Evolutionary conservation across 2,797 vertebrate genomes (phyloP), one percentile per base, ranked within the genome.

Genomic region (Thalassophryne amazonica): DNA sequence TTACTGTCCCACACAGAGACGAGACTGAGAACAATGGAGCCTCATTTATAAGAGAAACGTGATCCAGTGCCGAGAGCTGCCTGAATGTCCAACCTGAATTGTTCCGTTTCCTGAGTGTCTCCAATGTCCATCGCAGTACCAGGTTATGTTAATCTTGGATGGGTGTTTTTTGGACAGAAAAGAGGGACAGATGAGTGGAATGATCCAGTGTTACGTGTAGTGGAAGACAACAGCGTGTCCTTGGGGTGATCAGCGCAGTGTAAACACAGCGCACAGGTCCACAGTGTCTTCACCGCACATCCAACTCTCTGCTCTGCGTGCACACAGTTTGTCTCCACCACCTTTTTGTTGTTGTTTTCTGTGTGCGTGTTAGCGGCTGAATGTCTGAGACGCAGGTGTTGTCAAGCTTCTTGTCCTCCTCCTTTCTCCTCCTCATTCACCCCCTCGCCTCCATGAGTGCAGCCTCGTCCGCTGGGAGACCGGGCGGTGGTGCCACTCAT

Each of bases 401-500:
- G 76, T 84, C 68, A 62, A 66, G 73, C 68, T 54, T 75, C 69
- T 69, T 69, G 24, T 46, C 69, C 57, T 58, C 48, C 50, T 56
- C 49, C 38, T 69, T 72, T 45, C 43, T 62, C 43, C 38, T 24
- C 33, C 49, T 51, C 52, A 43, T 52, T 31, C 16, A 45, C 72
- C 42, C 58, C 65, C 63, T 73, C 73, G 85, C 84, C 83, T 86
- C 82, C 62, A 77, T 62, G 76, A 82, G 85, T 87, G 83, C 73
- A 83, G 85, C 78, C 85, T 62, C 69, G 76, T 88, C 86, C 85
- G 78, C 84, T 78, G 87, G 88, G 86, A 87, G 86, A 88, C 86
- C 74, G 66, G 86, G 86, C 77, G 78, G 79, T 73, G 79, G 82
- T 90, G 86, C 86, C 89, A 90, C 86, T 91, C 87, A 88, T 91